Base-by-base conservation (phyloP, 1,140 invertebrate genomes). In the Paramacrobiotus metropolitanus region DNA sequence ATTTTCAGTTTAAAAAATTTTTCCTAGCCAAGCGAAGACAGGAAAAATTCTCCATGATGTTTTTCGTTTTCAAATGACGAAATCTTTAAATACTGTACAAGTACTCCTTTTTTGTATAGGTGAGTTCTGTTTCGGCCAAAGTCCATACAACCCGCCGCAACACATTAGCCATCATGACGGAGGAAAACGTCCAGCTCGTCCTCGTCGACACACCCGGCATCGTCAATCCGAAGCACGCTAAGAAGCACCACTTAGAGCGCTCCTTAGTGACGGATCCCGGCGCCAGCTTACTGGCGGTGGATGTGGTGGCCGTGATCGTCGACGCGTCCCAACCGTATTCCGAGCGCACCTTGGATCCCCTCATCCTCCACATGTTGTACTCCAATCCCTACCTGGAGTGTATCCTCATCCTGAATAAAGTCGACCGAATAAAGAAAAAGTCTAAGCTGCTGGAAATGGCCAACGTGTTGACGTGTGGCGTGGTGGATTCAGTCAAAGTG, bases 401-500 rank as follows among this genome's bases (percentile, higher is more conserved):
- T 65, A 80, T 94, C 68, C 74, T 94, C 2, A 78, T 93, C 48
- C 69, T 94, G 1, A 95, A 93, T 68, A 95, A 95, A 79, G 82
- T 87, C 72, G 89, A 95, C 75, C 73, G 74, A 21, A 63, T 93
- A 15, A 85, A 83, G 69, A 76, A 80, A 1, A 92, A 90, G 72
- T 70, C 77, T 30, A 74, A 81, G 60, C 70, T 94, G 24, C 70
- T 95, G 29, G 79, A 83, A 21, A 66, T 85, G 21, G 80, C 83
- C 28, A 75, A 75, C 30, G 73, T 73, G 59, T 68, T 93, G 44
- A 87, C 82, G 2, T 80, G 81, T 62, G 80, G 81, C 3, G 61
- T 68, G 30, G 67, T 78, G 21, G 72, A 67, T 24, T 55, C 28
- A 9, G 15, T 9, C 15, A 9, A 15, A 15, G 15, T 55, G 15